Evolutionary conservation across 2,113 vertebrate species (phyloP), one percentile per base, ranked within the genome.

Genomic region (Chiloscyllium plagiosum): DNA sequence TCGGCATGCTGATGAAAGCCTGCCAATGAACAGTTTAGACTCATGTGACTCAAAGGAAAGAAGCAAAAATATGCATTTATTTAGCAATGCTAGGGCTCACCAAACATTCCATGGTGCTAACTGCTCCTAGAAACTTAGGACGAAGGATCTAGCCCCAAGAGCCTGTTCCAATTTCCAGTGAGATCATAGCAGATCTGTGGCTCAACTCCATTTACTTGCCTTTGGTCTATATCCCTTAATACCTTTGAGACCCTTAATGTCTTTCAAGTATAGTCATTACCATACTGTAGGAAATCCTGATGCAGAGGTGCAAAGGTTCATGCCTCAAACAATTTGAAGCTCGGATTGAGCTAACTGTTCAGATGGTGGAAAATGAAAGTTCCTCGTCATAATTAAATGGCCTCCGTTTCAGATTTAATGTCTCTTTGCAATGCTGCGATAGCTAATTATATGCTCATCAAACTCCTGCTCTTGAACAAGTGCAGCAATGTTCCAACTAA

Each of bases 381-480:
- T 94, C 20, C 15, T 68, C 3, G 70, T 70, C 3, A 37, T 94
- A 20, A 94, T 20, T 94, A 8, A 50, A 70, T 7, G 12, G 33
- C 17, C 4, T 92, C 15, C 6, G 66, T 19, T 65, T 65, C n/a
- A 37, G 93, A 3, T 50, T 37, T 22, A 8, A 95, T 56, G 37
- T 15, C 13, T 95, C n/a, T 24, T 22, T 72, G 42, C 24, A 70
- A 70, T 20, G 29, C 42, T 95, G 42, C 15, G 22, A 69, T n/a
- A 93, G 37, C 17, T 47, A 94, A 70, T 47, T 70, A 24, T 12
- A 69, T 72, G 42, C 61, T 66, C 66, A 61, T 12, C 66, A 94
- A 94, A 42, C 37, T n/a, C 92, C 6, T 94, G n/a, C 92, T 69
- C n/a, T 94, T 66, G 92, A 95, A 72, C 19, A 86, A 66, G 19